Base-by-base conservation (phyloP, 2,797 vertebrate genomes). In the Leptodactylus fallax region DNA sequence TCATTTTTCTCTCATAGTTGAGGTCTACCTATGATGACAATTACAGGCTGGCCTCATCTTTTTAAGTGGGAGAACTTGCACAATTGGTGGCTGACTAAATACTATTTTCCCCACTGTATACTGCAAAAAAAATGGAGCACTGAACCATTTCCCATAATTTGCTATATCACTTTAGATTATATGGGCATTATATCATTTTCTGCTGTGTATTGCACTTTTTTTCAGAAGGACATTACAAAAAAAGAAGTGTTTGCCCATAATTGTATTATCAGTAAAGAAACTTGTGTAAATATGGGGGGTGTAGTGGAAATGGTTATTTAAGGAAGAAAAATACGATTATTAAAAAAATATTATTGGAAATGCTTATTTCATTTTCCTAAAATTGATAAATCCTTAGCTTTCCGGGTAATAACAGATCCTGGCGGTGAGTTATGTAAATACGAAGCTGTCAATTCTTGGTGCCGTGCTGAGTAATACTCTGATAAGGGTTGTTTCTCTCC, bases 401-500 rank as follows among this genome's bases (percentile, higher is more conserved):
- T 58, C 78, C 58, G 6, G 9, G 23, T 13, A 47, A 55, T 53
- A 49, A 49, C n/a, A 71, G 19, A 23, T 72, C 21, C 36, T 80
- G 45, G 36, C 36, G 60, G 12, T 72, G 63, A 4, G 25, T 49
- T 69, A 19, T 13, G 36, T 81, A 81, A 71, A 80, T 45, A 81
- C 51, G 6, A 9, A 49, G 78, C 36, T 47, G 51, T 23, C 78
- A 60, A 19, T 58, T 58, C 63, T 27, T 25, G 21, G 7, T 36
- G 10, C 13, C 58, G 51, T 69, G 77, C 67, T 80, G 63, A 80
- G 67, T 81, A 81, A 72, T 81, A 60, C 16, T 17, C 77, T 86
- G 78, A 87, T 80, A 58, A 79, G 21, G 23, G 23, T 36, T 80
- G 17, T 79, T 86, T 71, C 49, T 58, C 23, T 79, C 16, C 49